Evolutionary conservation across 2,113 vertebrate species (phyloP), one percentile per base, ranked within the genome.

Genomic region (Edolisoma coerulescens): DNA sequence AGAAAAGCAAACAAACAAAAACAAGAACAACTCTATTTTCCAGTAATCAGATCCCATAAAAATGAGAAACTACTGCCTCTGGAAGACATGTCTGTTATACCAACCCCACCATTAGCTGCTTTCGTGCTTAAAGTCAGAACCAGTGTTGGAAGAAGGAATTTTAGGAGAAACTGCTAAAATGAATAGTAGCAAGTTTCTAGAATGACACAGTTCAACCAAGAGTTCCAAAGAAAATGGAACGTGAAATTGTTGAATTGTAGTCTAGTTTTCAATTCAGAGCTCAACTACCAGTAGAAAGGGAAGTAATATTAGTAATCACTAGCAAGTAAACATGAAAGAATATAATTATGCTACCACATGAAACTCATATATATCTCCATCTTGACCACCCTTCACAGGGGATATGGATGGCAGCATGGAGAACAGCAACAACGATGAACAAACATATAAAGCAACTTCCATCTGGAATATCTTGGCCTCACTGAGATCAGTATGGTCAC

Each of bases 401-500:
- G 42, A 67, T 28, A 19, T 0, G 6, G 50, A 28, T 14, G n/a
- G 49, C 65, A n/a, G 14, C 1, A 6, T 3, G 44, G 35, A 44
- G 21, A 83, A 32, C 23, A 69, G 22, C 16, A 73, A 32, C 1
- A 7, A 5, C 77, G 21, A 35, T 9, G 21, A 54, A 33, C 21
- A 54, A 19, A 44, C 7, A 39, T 0, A 50, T 1, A 49, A 59
- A 80, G 9, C 32, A 74, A 18, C 26, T 75, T 57, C 82, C 67
- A 27, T 12, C 52, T 78, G 63, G n/a, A 91, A 39, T 27, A 45
- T n/a, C 42, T 78, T n/a, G 33, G 33, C 18, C 64, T 74, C 64
- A 7, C 16, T 13, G 14, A 42, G 22, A 53, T 28, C 2, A 0
- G 6, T 27, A 19, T 0, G 7, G 47, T 19, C 80, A 23, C 0